Evolutionary conservation across 2,797 vertebrate genomes (phyloP).

Genomic region (Percopsis omiscomaycus): DNA sequence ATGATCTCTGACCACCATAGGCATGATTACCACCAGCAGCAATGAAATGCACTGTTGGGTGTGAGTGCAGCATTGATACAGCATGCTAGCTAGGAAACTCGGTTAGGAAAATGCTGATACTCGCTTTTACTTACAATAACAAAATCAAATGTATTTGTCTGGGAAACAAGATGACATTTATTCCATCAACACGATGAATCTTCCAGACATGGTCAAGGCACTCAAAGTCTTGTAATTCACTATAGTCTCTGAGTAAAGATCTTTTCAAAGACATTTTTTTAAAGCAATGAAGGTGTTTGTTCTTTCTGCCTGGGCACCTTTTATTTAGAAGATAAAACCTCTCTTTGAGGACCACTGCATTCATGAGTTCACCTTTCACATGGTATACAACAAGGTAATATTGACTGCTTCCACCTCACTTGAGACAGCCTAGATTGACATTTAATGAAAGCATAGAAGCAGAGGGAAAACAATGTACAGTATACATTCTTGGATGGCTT

Average conservation of each 20-base stretch:
- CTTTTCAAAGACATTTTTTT: slow-evolving; percentile 31
- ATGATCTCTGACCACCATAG: slow-evolving; percentile 79
- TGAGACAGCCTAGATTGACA: slow-evolving; percentile 71
- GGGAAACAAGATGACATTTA: no score
- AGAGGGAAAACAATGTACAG: slow-evolving; percentile 31
- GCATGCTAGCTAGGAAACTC: slow-evolving; percentile 30
- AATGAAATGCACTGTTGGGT: slow-evolving; percentile 70
- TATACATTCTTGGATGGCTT: slow-evolving; percentile 27
- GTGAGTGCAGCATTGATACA: slow-evolving; percentile 50
- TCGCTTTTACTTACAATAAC: no score
- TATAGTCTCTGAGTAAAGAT: no score
- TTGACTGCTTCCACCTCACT: slow-evolving; percentile 76
- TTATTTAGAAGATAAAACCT: slow-evolving; percentile 65
- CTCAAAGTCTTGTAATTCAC: no score
- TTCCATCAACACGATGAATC: no score
- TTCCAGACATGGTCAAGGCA: background rate
- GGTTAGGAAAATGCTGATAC: slow-evolving; percentile 13
- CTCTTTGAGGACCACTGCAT: slow-evolving; percentile 60
- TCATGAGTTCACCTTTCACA: slow-evolving; percentile 65
- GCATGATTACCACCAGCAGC: slow-evolving; percentile 76
- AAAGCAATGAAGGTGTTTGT: slow-evolving; percentile 63
- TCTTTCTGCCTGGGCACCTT: slow-evolving; percentile 69
- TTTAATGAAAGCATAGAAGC: slow-evolving; percentile 67
- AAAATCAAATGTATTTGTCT: no score
- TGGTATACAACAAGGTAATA: slow-evolving; percentile 67